A percentile compares a stretch with the other conserved stretches of the same genome.
These are phyloP conservation scores for Mobula birostris DNA, from an alignment of 2,113 vertebrate genomes.

Conservation along the genomic window DNA sequence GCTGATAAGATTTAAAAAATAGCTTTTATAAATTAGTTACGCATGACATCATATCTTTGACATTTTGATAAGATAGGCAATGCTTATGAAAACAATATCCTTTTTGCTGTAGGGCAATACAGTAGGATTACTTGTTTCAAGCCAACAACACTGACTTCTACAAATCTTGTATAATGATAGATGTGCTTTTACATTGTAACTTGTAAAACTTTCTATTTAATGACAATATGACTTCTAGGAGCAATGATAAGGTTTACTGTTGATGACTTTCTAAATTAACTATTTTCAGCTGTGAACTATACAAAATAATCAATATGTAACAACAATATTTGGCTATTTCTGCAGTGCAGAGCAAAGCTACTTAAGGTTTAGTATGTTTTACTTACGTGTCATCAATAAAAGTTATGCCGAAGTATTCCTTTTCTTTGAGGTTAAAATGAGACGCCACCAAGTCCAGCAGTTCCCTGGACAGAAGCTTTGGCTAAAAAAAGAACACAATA, in stretches of 20 bases:
- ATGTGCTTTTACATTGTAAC: not conserved
- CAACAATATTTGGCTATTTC: not conserved
- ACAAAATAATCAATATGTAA: not conserved
- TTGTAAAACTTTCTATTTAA: not conserved
- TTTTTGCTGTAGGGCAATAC: not conserved
- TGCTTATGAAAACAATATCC: not conserved
- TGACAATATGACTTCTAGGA: not conserved
- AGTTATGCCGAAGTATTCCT: slow-evolving; percentile 93
- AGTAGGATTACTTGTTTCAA: not conserved
- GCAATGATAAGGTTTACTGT: not conserved
- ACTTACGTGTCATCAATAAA: slow-evolving; percentile 89
- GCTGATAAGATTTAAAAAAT: slow-evolving; percentile 30
- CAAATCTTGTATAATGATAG: not conserved
- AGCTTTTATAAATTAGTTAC: not conserved
- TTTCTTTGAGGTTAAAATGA: slow-evolving; percentile 95
- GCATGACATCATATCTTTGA: not conserved
- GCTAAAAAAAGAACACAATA: slow-evolving; percentile 56
- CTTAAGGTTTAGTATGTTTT: not conserved
- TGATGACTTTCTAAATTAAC: not conserved
- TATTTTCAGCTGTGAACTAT: not conserved
- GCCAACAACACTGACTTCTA: not conserved
- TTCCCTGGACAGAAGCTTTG: slow-evolving; percentile 86
- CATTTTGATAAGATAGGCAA: not conserved
- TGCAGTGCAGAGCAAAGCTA: not conserved
- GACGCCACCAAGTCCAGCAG: slow-evolving; percentile 90